Evolutionary conservation across 1,140 invertebrate species (phyloP).

Genomic region (Drosophila nigromelanica): DNA sequence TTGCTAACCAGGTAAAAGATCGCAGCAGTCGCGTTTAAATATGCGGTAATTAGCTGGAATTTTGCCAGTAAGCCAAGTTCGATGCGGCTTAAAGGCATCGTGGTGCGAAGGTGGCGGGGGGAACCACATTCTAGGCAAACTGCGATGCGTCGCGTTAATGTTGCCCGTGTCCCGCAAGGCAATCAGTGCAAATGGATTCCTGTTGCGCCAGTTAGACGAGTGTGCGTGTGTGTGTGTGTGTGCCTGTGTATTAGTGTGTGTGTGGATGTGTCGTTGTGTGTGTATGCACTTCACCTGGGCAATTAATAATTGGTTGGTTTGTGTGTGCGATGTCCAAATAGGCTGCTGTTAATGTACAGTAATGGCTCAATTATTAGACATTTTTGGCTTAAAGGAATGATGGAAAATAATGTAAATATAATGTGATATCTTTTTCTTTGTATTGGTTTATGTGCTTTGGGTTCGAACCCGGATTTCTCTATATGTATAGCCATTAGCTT

Average conservation of each 20-base stretch:
- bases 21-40: conserved; percentile 26
- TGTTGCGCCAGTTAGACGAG: conserved; percentile 26
- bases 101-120: conserved; percentile 11
- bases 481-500: too few species aligned
- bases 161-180: conserved; percentile 9
- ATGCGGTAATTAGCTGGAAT: conserved; percentile 64
- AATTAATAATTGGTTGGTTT: conserved; percentile 44
- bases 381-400: too few species aligned
- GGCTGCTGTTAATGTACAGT: conserved; percentile 21
- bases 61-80: conserved; percentile 50
- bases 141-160: conserved; percentile 13
- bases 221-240: background rate
- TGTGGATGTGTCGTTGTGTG: background rate
- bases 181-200: conserved; percentile 54
- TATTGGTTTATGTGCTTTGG: too few species aligned
- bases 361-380: too few species aligned
- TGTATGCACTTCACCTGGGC: conserved; percentile 22
- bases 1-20: conserved; percentile 29
- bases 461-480: too few species aligned
- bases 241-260: background rate
- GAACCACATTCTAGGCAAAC: background rate
- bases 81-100: conserved; percentile 1
- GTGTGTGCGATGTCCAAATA: conserved; percentile 17
- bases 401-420: too few species aligned
- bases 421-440: too few species aligned